A percentile compares a stretch with the other conserved stretches of the same genome.
Evolutionary conservation across 2,888 invertebrate genomes (phyloP).

Genomic region (Drosophila prolongata): DNA sequence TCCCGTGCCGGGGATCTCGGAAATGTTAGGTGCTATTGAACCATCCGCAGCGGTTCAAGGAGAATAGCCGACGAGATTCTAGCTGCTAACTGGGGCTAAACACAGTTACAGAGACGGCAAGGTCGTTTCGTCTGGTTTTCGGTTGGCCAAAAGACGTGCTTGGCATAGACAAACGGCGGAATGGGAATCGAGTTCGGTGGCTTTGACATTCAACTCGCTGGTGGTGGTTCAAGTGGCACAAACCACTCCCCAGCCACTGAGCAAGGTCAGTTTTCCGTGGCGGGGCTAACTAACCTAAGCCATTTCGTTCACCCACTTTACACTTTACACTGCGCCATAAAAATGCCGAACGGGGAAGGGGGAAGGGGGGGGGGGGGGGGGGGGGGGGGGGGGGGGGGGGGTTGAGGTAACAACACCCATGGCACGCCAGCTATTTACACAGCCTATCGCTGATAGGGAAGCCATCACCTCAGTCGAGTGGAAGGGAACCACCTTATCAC

Average conservation of each 20-base stretch:
- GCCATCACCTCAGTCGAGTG: slow-evolving; percentile 4
- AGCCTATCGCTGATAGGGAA: slow-evolving; percentile 41
- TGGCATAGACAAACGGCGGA: slow-evolving; percentile 42
- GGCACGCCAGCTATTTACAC: slow-evolving; percentile 29
- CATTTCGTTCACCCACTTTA: slow-evolving; percentile 41
- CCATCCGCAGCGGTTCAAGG: slow-evolving; percentile 50
- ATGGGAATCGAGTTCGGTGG: slow-evolving; percentile 28
- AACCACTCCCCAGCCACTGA: slow-evolving; percentile 18
- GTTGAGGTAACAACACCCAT: too few relatives aligned
- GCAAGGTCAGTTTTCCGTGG: slow-evolving; percentile 41
- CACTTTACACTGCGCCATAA: slow-evolving; percentile 47
- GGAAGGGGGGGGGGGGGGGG: background rate
- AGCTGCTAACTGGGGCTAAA: slow-evolving; percentile 39
- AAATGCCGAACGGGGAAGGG: background rate
- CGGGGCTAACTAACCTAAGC: slow-evolving; percentile 42
- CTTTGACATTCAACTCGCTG: slow-evolving; percentile 75
- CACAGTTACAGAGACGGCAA: slow-evolving; percentile 36
- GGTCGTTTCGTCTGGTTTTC: slow-evolving; percentile 25
- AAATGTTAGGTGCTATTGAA: slow-evolving; percentile 44
- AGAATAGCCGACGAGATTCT: slow-evolving; percentile 18
- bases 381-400: background rate
- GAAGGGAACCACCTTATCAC: slow-evolving; percentile 42
- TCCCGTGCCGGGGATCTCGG: slow-evolving; percentile 41
- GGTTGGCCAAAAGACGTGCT: slow-evolving; percentile 41
- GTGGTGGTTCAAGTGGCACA: slow-evolving; percentile 70